Percentiles rank a stretch among this genome's conserved stretches.
Evolutionary conservation across 2,888 invertebrate species (phyloP).

Genomic region (Caenorhabditis sp.): DNA sequence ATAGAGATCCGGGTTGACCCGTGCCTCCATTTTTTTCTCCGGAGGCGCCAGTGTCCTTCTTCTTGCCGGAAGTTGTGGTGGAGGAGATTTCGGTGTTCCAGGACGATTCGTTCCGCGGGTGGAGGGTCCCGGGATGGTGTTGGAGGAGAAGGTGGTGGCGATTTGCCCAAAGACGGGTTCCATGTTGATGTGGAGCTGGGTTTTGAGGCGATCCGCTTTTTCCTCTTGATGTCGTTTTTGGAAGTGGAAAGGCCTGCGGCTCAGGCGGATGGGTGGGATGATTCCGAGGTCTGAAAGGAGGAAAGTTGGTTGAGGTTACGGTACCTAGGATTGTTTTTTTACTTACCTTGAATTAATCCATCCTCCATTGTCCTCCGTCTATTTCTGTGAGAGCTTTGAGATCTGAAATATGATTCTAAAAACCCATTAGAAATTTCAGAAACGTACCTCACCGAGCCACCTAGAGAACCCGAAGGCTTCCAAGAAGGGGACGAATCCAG

Average conservation of each 20-base stretch:
- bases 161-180: not conserved
- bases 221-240: not conserved
- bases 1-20: not conserved
- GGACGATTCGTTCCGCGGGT: no score
- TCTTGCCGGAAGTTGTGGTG: not conserved
- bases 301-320: not conserved
- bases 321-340: no score
- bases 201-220: not conserved
- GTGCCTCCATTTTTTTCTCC: not conserved
- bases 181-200: constrained; percentile 3
- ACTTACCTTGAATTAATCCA: no score
- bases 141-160: not conserved
- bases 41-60: not conserved
- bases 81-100: no score
- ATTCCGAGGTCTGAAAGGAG: not conserved
- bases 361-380: no score
- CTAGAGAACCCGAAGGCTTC: no score
- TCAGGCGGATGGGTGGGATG: not conserved
- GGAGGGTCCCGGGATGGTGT: not conserved
- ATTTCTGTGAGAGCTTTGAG: no score
- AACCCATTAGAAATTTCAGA: no score
- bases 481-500: no score
- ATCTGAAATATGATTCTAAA: no score
- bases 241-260: not conserved
- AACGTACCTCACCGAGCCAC: no score